Evolutionary conservation across 2,113 vertebrate genomes (phyloP), one percentile per base, ranked within the genome.

Genomic region (Brienomyrus longianalis): DNA sequence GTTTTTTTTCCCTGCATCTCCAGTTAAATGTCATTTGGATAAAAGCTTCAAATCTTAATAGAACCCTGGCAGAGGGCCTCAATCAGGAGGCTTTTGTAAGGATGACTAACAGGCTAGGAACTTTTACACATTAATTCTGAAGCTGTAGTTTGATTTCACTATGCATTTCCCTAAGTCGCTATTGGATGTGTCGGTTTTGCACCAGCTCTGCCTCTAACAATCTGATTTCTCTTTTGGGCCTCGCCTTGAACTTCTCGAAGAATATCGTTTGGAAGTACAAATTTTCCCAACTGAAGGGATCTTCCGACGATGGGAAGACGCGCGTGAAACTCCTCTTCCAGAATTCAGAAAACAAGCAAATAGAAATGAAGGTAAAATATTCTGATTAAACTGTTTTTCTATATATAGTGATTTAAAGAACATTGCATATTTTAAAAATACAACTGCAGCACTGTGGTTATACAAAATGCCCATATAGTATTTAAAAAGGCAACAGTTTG

Each of bases 201-300:
- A 1, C 51, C 0, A 7, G 35, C 43, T 80, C 74, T 80, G 23
- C 43, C 39, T 89, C 59, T 83, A 54, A 83, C 52, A 31, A 48
- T 52, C 9, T 56, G 39, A 45, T 35, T 13, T 59, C 27, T 89
- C 43, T 66, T 50, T 35, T 45, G 43, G 31, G 59, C 85, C 48
- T 89, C 56, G 85, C 66, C 83, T 90, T 51, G 88, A 45, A 90
- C 91, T 90, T 88, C 50, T n/a, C 19, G 86, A 92, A 99, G 98
- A 96, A 94, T 0, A 90, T 97, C 7, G 94, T 98, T 90, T 99
- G 98, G 98, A 96, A 94, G 89, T 98, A 98, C 93, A 98, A 97
- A 91, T 99, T 98, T 92, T 99, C 98, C 92, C 98, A 98, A 90
- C 97, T 99, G 56, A 99, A 98, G 95, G 98, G 98, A 50, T 99